Base-by-base conservation (phyloP, 2,113 vertebrate species). In the Sterna hirundo region DNA sequence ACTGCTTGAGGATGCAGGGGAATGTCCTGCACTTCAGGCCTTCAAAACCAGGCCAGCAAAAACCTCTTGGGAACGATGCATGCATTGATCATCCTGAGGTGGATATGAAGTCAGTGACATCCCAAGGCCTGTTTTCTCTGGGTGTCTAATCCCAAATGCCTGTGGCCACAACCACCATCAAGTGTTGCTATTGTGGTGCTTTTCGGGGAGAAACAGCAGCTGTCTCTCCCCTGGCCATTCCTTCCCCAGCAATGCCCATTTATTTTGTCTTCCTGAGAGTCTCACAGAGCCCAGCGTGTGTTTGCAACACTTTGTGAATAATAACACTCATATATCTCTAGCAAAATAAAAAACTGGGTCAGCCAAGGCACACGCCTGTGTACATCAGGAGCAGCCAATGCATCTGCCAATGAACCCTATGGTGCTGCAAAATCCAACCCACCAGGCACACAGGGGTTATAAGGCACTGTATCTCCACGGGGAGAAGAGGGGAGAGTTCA, bases 341-440 rank as follows among this genome's bases (percentile, higher is more conserved):
- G 79, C 70, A 92, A 94, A 96, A 92, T 76, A 78, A 87, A 87
- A 88, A 96, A 85, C 58, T 97, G 91, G 75, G 86, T 90, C 95
- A 94, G 76, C 79, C 91, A 88, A 90, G 92, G 74, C 79, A 85
- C 66, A 66, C 3, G 20, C 57, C 57, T 88, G 58, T 85, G 77
- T 79, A 81, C 70, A 86, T 17, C 25, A 93, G 77, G 83, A 92
- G 34, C 87, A 93, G 83, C 66, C 77, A 74, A 49, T 9, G 72
- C 71, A 81, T 62, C 74, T 95, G 62, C 74, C 76, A 64, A 25
- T 10, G 74, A 86, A 81, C 49, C 74, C 74, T 40, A 55, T 32
- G 55, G 61, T 27, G 83, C 62, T 75, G 71, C 58, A 88, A 72
- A 69, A 77, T 44, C n/a, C 75, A 71, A 8, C 55, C 44, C 88